Evolutionary conservation across 2,797 vertebrate genomes (phyloP).

Genomic region (Melanotaenia parkinsoni): DNA sequence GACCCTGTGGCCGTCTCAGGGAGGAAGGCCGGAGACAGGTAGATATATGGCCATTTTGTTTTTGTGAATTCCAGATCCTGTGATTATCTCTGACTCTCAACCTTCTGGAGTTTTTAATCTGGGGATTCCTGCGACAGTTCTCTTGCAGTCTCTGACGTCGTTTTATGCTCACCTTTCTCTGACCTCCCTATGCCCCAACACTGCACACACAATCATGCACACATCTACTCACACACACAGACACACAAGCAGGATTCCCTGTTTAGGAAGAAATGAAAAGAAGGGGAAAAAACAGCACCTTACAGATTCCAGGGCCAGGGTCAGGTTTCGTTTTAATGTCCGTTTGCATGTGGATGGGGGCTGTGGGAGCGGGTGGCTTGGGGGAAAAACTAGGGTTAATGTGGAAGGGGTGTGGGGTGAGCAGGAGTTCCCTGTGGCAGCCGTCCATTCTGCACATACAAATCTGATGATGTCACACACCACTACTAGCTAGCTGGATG

Average conservation of each 20-base stretch:
- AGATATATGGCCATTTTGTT: constrained; percentile 99
- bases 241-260: constrained; percentile 58
- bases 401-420: constrained; percentile 70
- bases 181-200: constrained; percentile 76
- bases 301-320: constrained; percentile 82
- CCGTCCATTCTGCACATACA: constrained; percentile 74
- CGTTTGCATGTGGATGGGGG: constrained; percentile 79
- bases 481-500: constrained; percentile 55
- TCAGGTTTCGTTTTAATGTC: constrained; percentile 89
- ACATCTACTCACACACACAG: constrained; percentile 19
- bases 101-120: constrained; percentile 95
- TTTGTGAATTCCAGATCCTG: constrained; percentile 98
- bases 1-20: constrained; percentile 90
- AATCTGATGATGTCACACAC: constrained; percentile 75
- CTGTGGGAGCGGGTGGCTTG: constrained; percentile 47
- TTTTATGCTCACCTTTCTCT: constrained; percentile 87
- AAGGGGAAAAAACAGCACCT: constrained; percentile 80
- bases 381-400: constrained; percentile 58
- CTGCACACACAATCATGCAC: constrained; percentile 23
- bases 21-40: constrained; percentile 97
- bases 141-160: constrained; percentile 81
- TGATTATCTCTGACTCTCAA: constrained; percentile 94
- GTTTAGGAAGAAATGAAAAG: constrained; percentile 47
- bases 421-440: constrained; percentile 76
- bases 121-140: constrained; percentile 93